phyloP scores from a whole-genome alignment of 2,113 vertebrate species.

The Trogon surrucura region DNA sequence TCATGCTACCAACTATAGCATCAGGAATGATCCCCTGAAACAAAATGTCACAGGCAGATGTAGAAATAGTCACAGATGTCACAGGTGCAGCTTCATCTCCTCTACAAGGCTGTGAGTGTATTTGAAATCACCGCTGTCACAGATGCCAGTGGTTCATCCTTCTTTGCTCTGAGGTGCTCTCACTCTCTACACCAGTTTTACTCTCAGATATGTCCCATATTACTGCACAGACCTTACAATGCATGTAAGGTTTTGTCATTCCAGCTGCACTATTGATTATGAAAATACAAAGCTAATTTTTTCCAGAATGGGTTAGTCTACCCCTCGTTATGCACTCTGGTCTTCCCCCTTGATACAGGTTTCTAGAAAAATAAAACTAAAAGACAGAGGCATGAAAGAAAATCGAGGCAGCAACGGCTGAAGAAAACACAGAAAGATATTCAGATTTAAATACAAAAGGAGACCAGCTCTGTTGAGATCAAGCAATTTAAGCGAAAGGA shows the following conservation, averaged over 20 bases:
- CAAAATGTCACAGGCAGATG: not conserved
- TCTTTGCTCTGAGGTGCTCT: not conserved
- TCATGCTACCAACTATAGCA: not conserved
- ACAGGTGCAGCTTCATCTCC: not conserved
- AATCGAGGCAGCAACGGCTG: not conserved
- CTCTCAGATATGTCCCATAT: not conserved
- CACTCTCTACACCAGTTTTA: not conserved
- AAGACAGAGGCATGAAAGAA: not conserved
- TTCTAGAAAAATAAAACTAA: not conserved
- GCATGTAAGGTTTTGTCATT: not conserved
- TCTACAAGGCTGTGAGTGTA: not conserved
- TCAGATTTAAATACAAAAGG: not conserved
- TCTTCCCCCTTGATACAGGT: not conserved
- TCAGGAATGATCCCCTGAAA: not conserved
- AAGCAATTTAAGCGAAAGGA: not conserved
- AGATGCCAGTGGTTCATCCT: not conserved
- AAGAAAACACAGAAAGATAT: not conserved
- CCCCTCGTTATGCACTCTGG: not conserved
- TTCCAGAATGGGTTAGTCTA: not conserved
- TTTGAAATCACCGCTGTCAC: not conserved
- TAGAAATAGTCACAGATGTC: not conserved
- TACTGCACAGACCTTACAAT: not conserved
- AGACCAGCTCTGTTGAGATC: not conserved
- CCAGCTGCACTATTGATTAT: not conserved
- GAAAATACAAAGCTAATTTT: not conserved